Percentiles rank a stretch among this genome's conserved stretches.
Conservation (phyloP, 2,888 invertebrate genomes). For the Busseola fusca region DNA sequence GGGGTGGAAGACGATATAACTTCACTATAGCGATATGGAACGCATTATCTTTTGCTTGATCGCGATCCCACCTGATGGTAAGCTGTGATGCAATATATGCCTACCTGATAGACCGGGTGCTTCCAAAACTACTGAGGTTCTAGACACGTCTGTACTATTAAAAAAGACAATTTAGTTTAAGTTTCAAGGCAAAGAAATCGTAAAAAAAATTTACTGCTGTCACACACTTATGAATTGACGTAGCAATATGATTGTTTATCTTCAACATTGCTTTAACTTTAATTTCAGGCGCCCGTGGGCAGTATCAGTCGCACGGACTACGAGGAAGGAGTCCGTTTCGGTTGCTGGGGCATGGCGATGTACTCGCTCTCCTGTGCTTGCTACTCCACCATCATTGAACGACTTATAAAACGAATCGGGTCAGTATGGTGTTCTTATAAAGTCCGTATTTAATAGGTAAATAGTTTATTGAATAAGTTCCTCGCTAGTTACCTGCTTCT, state of each 20-base stretch:
- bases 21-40: background rate
- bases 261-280: conserved; percentile 57
- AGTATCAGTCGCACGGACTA: conserved; percentile 91
- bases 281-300: conserved; percentile 91
- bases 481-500: background rate
- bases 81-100: no score
- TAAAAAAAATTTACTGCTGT: background rate
- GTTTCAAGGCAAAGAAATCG: background rate
- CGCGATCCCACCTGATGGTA: no score
- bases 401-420: conserved; percentile 93
- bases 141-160: background rate
- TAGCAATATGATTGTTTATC: conserved; percentile 1
- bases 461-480: background rate
- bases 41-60: no score
- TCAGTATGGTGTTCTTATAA: conserved; percentile 70
- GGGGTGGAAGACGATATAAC: background rate
- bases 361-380: conserved; percentile 98
- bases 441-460: background rate
- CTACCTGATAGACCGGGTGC: no score
- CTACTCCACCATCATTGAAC: conserved; percentile 96
- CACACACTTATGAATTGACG: background rate
- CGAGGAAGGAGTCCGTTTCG: conserved; percentile 97
- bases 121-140: no score
- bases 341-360: conserved; percentile 99
- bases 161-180: background rate